Base-by-base conservation (phyloP, 30 jellyfish, hydroid and myxozoan genomes). In the Chironex yamaguchii region DNA sequence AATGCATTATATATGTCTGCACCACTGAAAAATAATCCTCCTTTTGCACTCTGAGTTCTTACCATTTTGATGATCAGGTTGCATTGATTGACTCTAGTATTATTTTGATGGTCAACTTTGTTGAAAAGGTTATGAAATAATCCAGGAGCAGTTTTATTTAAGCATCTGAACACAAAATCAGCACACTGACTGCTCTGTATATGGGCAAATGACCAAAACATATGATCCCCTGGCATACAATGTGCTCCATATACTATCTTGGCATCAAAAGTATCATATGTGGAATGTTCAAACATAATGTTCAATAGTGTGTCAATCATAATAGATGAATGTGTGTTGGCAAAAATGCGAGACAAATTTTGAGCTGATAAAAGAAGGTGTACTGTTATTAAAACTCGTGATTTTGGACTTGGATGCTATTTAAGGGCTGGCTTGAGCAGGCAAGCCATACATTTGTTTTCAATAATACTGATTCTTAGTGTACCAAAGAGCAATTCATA, bases 171-270 rank as follows among this genome's bases (percentile, higher is more conserved):
- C 76, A 81, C 34, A 33, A 81, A 81, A 81, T 67, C 91, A 81
- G 91, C 91, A 64, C 91, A 81, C 36, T 81, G 91, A 76, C 66
- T 81, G 58, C 31, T 81, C 91, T 81, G 75, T 64, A 53, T 34
- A 65, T 81, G 66, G 91, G 81, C 85, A 81, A 81, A 81, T 66
- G 91, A 81, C 67, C 67, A 85, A 58, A 79, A 34, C 71, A 79
- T 58, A 31, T 52, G 72, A 79, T 79, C 83, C 52, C 53, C 73
- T 79, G 36, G 84, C 26, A 32, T 71, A 79, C 24, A 62, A 36
- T 29, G 72, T 79, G 90, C 84, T 58, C 90, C 84, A 79, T 21
- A 79, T 29, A 79, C 65, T 29, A 79, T 79, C 84, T 79, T 79
- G 26, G 36, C 83, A n/a, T n/a, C n/a, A n/a, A n/a, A n/a, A n/a